Base-by-base conservation (phyloP, 2,113 vertebrate genomes). In the Girardinichthys multiradiatus region DNA sequence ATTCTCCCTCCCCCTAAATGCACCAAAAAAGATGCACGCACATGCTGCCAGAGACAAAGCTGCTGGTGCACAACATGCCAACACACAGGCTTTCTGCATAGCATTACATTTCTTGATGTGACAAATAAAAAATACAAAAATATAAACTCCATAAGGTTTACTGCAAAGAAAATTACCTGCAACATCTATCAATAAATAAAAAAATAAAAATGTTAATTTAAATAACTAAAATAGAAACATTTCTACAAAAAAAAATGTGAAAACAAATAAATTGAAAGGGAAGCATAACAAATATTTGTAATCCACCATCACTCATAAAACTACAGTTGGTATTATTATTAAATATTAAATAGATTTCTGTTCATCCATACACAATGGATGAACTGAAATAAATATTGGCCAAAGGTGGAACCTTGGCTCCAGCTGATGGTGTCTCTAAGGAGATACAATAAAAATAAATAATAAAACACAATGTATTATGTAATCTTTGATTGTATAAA, bases 21-120 rank as follows among this genome's bases (percentile, higher is more conserved):
- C 83, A 77, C 71, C 70, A 74, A 59, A 80, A 80, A 69, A 76
- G 65, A 87, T 63, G 72, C 54, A 74, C 58, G 83, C 81, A 84
- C 77, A 90, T 80, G 82, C 80, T 82, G 57, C 30, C 59, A 74
- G 64, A 69, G 42, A 70, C 72, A 71, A 81, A 86, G 42, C 77
- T 76, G 77, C 79, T 83, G 74, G 83, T 76, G 86, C 76, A 79
- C 24, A 85, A 80, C 81, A 91, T 86, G 63, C 88, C 86, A 83
- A 81, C 81, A 89, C 85, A 81, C 62, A 79, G 31, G 11, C 57
- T 35, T 0, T 7, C 39, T 48, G 71, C 71, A 67, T 66, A 59
- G 63, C 51, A 68, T 60, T 63, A 64, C 61, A 76, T 54, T n/a
- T n/a, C 9, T 54, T 33, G 17, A 33, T 33, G 30, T 7, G 27